These are phyloP conservation scores for Globia sparganii DNA, from an alignment of 2,888 invertebrate species.

Conservation along the genomic window DNA sequence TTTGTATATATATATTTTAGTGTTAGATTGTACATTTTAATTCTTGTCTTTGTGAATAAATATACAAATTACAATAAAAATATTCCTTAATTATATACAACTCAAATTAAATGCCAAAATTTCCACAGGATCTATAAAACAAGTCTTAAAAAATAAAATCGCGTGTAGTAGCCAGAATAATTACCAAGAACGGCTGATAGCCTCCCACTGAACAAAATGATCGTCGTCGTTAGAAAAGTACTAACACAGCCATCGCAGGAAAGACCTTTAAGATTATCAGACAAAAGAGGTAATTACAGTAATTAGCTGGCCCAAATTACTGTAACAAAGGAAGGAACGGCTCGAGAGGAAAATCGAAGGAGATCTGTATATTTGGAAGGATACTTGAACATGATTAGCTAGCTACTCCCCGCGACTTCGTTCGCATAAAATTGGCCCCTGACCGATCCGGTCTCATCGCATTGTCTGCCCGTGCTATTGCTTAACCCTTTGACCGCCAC, in stretches of 20 bases:
- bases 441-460: too few relatives aligned
- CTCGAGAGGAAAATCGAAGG: constrained; percentile 21
- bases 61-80: too few relatives aligned
- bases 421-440: too few relatives aligned
- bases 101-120: constrained; percentile 7
- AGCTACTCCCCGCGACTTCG: too few relatives aligned
- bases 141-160: constrained; percentile 37
- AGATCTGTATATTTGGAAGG: constrained; percentile 9
- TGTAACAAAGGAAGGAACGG: constrained; percentile 33
- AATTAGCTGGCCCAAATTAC: constrained; percentile 54
- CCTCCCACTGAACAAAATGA: constrained; percentile 51
- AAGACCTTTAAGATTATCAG: constrained; percentile 60
- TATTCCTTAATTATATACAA: too few relatives aligned
- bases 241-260: constrained; percentile 45
- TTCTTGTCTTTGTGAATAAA: too few relatives aligned
- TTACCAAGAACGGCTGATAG: constrained; percentile 19
- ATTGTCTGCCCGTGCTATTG: too few relatives aligned
- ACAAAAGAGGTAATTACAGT: constrained; percentile 65
- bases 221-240: constrained; percentile 52
- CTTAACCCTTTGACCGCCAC: too few relatives aligned
- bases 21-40: too few relatives aligned
- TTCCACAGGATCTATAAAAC: background rate
- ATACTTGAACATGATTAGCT: background rate
- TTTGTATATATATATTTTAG: too few relatives aligned
- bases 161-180: constrained; percentile 37